phyloP scores from a whole-genome alignment of 2,888 invertebrate genomes.

The Chymomyza fuscimana region DNA sequence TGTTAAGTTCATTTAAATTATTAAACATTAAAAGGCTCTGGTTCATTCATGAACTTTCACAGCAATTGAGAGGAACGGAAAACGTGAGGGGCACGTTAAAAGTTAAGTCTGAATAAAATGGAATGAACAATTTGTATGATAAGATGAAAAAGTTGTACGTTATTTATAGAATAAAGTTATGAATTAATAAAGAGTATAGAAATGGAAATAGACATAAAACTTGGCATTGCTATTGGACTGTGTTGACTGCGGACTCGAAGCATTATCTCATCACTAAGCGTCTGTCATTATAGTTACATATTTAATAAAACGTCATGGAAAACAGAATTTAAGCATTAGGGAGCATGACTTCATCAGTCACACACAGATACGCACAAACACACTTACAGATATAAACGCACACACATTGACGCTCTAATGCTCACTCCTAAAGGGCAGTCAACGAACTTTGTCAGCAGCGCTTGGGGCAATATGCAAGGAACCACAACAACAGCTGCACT shows the following conservation, averaged over 20 bases:
- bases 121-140: background rate
- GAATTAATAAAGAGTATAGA: background rate
- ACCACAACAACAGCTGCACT: slow-evolving; percentile 5
- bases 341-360: slow-evolving; percentile 37
- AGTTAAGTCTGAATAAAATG: background rate
- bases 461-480: slow-evolving; percentile 15
- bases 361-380: slow-evolving; percentile 1
- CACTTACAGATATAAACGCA: background rate
- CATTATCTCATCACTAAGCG: background rate
- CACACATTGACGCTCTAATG: slow-evolving; percentile 9
- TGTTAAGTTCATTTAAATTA: too few relatives aligned
- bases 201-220: background rate
- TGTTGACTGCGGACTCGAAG: background rate
- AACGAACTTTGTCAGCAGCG: slow-evolving; percentile 33
- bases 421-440: slow-evolving; percentile 22
- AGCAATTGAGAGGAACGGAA: too few relatives aligned
- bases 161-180: background rate
- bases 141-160: background rate
- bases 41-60: too few relatives aligned
- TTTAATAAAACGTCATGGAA: slow-evolving; percentile 10
- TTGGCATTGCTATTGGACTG: background rate
- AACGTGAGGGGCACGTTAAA: background rate
- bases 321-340: background rate
- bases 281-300: background rate
- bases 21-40: too few relatives aligned